Base-by-base conservation (phyloP, 2,113 vertebrate species). In the Trichomycterus rosablanca region DNA sequence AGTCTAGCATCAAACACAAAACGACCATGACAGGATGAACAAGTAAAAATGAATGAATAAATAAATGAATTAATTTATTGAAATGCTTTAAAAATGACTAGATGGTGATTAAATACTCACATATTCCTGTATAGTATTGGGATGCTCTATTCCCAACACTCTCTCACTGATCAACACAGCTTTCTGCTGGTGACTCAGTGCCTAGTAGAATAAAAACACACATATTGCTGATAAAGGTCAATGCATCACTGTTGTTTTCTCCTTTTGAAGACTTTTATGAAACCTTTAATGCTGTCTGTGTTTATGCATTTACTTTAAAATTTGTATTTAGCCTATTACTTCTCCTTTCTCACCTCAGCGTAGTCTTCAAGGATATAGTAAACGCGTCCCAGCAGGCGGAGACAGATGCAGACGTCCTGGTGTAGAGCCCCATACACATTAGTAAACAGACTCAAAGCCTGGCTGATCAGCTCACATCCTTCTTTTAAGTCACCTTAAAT, bases 91-190 rank as follows among this genome's bases (percentile, higher is more conserved):
- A n/a, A n/a, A n/a, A n/a, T n/a, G n/a, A n/a, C n/a, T n/a, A n/a
- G n/a, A n/a, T n/a, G n/a, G n/a, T 71, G 74, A 23, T 51, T 10
- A 16, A 6, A 18, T 35, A 67, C 90, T 88, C 71, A 97, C 94
- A 2, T 96, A 97, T 90, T 97, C 94, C 67, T 93, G 92, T 68
- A 96, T 89, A 10, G 93, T 96, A 79, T 92, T 93, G 61, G 93
- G 93, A 63, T 97, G 92, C 32, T 97, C 95, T 0, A 94, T 88
- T 28, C 94, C 91, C 71, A 90, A 83, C 14, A 93, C 86, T 57
- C 95, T 87, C 77, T 97, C 95, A 0, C 90, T 94, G 81, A 90
- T 94, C 79, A 97, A 81, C 66, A 91, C 91, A 0, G 89, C 91
- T 83, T 93, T 97, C 86, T 95, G 92, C 48, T 97, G 95, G 74